Evolutionary conservation across 2,113 vertebrate genomes (phyloP).

Genomic region (Indicator indicator): DNA sequence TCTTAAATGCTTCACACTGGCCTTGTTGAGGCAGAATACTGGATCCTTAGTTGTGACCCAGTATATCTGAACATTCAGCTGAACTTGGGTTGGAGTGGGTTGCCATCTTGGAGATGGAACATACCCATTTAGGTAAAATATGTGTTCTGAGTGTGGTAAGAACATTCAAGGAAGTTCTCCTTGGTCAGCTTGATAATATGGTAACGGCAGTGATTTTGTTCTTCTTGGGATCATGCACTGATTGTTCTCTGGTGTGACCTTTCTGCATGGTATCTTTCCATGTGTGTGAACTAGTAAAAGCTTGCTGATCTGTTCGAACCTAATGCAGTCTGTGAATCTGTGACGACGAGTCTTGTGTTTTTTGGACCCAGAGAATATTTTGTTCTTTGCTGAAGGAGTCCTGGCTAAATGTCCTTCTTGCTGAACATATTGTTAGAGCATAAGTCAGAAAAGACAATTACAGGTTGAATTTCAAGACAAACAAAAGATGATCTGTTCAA

Average conservation of each 20-base stretch:
- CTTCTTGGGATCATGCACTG: fast-evolving
- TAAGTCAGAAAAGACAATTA: background rate
- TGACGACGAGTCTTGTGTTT: background rate
- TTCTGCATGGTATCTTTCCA: background rate
- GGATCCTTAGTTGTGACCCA: background rate
- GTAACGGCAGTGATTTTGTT: background rate
- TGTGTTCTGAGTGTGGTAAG: background rate
- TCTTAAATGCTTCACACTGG: background rate
- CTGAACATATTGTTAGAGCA: background rate
- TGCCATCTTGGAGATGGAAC: background rate
- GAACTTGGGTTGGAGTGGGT: background rate
- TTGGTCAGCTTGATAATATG: fast-evolving
- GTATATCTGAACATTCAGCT: background rate
- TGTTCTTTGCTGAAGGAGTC: background rate
- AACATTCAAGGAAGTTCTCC: background rate
- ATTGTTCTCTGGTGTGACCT: background rate
- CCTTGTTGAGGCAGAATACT: background rate
- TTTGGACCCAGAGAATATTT: background rate
- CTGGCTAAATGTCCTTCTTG: background rate
- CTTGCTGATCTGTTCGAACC: background rate
- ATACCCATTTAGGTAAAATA: background rate
- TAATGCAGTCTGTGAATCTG: no score
- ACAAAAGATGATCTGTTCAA: background rate
- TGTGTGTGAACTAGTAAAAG: background rate
- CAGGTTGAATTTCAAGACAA: background rate